phyloP scores from a whole-genome alignment of 2,888 invertebrate species.

The Merodon equestris region DNA sequence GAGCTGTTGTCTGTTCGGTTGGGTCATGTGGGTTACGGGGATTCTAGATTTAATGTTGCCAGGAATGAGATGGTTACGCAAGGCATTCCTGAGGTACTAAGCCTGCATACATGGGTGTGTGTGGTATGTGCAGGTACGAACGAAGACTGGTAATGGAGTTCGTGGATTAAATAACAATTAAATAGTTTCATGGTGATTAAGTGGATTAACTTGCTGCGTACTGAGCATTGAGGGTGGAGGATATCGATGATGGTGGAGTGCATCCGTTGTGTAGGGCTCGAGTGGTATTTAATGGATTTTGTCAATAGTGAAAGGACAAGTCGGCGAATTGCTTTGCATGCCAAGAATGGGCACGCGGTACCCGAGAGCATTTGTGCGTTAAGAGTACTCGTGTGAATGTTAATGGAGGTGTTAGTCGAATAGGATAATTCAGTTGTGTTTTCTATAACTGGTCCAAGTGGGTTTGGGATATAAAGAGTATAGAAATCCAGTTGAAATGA shows the following conservation, averaged over 20 bases:
- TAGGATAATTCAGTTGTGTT: no score
- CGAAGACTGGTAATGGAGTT: conserved; percentile 56
- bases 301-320: conserved; percentile 11
- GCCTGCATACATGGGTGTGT: not conserved
- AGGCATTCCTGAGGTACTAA: conserved; percentile 46
- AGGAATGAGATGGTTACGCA: conserved; percentile 43
- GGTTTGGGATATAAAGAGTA: no score
- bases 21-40: conserved; percentile 65
- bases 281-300: conserved; percentile 26
- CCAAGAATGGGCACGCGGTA: no score
- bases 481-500: no score
- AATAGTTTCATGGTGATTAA: conserved; percentile 56
- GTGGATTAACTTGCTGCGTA: conserved; percentile 43
- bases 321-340: conserved; percentile 8
- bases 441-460: no score
- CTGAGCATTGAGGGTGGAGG: no score
- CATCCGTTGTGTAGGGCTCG: not conserved
- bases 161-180: conserved; percentile 67
- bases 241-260: no score
- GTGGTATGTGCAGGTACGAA: no score
- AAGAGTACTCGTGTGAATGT: no score
- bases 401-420: no score
- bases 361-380: no score
- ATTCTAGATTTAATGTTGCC: conserved; percentile 61
- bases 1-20: conserved; percentile 42